Conservation (phyloP, 2,797 vertebrate genomes). For the Apogon hyalosoma region DNA sequence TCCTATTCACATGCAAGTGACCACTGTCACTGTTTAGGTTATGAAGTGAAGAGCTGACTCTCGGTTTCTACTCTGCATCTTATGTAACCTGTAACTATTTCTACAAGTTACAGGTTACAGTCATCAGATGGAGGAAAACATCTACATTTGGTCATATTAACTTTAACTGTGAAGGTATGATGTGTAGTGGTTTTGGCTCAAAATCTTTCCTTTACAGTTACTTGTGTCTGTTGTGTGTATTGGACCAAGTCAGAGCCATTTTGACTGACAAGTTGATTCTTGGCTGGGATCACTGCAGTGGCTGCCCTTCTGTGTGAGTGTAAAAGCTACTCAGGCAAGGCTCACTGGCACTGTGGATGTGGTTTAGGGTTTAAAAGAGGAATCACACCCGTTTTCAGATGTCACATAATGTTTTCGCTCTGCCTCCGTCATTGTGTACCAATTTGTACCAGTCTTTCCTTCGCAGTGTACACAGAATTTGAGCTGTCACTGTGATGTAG, state of each 20-base stretch:
- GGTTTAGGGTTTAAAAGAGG: background rate
- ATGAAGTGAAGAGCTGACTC: slow-evolving; percentile 14
- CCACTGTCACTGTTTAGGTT: slow-evolving; percentile 2
- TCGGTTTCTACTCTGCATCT: background rate
- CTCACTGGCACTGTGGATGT: background rate
- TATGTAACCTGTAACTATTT: slow-evolving; percentile 7
- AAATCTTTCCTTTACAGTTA: slow-evolving; percentile 14
- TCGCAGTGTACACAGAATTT: background rate
- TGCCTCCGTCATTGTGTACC: background rate
- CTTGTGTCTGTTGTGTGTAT: background rate
- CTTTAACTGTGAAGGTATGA: background rate
- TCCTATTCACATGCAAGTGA: slow-evolving; percentile 32
- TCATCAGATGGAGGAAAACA: too few species aligned
- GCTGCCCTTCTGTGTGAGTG: slow-evolving; percentile 6
- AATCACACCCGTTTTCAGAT: slow-evolving; percentile 1
- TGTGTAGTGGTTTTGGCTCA: slow-evolving; percentile 2
- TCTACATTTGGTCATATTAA: background rate
- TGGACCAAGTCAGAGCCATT: slow-evolving; percentile 16
- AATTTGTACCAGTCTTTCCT: background rate
- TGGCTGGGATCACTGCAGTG: slow-evolving; percentile 9
- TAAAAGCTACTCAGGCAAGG: background rate
- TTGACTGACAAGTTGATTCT: slow-evolving; percentile 20
- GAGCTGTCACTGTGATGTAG: background rate
- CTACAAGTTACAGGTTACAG: background rate
- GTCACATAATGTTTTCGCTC: background rate